These are phyloP conservation scores for Anoplophora glabripennis DNA, from an alignment of 1,140 invertebrate species.

Conservation along the genomic window DNA sequence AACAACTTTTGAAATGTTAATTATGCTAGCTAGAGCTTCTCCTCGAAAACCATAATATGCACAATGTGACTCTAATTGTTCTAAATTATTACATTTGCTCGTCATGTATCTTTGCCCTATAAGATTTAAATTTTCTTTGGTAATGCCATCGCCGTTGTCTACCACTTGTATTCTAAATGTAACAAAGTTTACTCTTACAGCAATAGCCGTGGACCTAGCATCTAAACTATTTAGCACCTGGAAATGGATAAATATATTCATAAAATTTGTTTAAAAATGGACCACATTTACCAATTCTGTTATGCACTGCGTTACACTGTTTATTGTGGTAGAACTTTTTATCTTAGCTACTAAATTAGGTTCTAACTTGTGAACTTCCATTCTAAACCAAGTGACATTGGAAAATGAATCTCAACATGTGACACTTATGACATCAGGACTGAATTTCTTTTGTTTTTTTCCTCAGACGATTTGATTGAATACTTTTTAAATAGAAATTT, in stretches of 20 bases:
- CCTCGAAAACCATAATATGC: slow-evolving; percentile 61
- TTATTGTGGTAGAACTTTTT: slow-evolving; percentile 31
- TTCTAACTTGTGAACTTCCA: slow-evolving; percentile 30
- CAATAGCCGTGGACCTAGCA: slow-evolving; percentile 60
- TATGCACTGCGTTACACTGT: slow-evolving; percentile 38
- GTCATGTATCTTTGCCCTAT: slow-evolving; percentile 61
- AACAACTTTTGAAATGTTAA: slow-evolving; percentile 54
- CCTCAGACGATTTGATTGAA: too few species aligned
- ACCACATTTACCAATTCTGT: slow-evolving; percentile 36
- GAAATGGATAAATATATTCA: slow-evolving; percentile 28
- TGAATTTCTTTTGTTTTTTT: too few species aligned
- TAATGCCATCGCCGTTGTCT: slow-evolving; percentile 64
- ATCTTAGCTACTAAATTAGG: slow-evolving; percentile 30
- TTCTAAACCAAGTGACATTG: slow-evolving; percentile 4
- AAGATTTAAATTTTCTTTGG: slow-evolving; percentile 51
- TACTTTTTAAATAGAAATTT: too few species aligned
- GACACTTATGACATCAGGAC: too few species aligned
- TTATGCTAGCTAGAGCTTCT: slow-evolving; percentile 62
- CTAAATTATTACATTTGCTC: slow-evolving; percentile 58
- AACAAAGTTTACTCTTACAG: slow-evolving; percentile 58
- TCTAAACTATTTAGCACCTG: slow-evolving; percentile 65
- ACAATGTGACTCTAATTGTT: slow-evolving; percentile 53
- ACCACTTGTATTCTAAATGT: slow-evolving; percentile 62
- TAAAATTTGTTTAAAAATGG: neutral
- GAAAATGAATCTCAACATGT: too few species aligned